Conservation (phyloP, 2,797 vertebrate genomes). For the Cyclura pinguis region DNA sequence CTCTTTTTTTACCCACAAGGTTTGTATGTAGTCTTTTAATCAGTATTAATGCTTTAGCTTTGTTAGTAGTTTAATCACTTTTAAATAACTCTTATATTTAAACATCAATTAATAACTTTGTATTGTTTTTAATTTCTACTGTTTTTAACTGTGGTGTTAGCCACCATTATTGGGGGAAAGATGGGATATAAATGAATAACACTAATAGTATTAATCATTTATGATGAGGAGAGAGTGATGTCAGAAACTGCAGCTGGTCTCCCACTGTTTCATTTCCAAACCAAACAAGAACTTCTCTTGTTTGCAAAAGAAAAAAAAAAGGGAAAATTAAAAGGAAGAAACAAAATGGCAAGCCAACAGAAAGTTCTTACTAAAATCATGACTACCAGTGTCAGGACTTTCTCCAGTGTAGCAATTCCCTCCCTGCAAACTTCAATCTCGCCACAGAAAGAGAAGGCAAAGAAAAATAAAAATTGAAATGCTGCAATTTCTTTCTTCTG, state of each 20-base stretch:
- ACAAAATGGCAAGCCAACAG: slow-evolving; percentile 15
- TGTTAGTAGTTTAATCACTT: no score
- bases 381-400: slow-evolving; percentile 25
- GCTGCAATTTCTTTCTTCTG: not conserved
- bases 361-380: slow-evolving; percentile 26
- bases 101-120: no score
- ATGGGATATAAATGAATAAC: no score
- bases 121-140: no score
- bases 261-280: not conserved
- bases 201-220: no score
- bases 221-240: no score
- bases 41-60: no score
- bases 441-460: slow-evolving; percentile 41
- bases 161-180: no score
- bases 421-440: slow-evolving; percentile 51
- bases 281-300: not conserved
- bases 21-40: no score
- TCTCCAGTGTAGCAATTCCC: slow-evolving; percentile 24
- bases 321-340: not conserved
- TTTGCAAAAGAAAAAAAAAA: not conserved
- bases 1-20: no score
- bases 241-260: not conserved
- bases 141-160: no score
- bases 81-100: no score
- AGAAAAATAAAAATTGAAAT: slow-evolving; percentile 41